These are phyloP conservation scores for Drosophila vallismaia DNA, from an alignment of 2,888 invertebrate species.

Conservation along the genomic window DNA sequence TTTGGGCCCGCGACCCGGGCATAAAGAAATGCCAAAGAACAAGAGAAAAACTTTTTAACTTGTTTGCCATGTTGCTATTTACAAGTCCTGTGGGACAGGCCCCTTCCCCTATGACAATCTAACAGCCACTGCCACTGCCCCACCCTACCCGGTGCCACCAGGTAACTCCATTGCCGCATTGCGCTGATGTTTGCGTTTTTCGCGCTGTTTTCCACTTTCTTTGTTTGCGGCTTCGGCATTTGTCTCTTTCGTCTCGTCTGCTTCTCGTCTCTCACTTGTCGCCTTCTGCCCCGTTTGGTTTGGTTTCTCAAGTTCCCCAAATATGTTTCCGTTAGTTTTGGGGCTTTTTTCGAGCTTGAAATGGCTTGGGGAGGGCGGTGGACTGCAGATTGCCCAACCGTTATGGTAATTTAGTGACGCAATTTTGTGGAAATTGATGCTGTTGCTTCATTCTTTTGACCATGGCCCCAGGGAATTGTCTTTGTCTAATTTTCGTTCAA, in stretches of 20 bases:
- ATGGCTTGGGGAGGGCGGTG: neutral
- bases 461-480: slow-evolving; percentile 3
- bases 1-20: slow-evolving; percentile 71
- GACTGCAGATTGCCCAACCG: slow-evolving; percentile 36
- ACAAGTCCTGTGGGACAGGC: slow-evolving; percentile 81
- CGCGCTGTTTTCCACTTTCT: slow-evolving; percentile 41
- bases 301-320: slow-evolving; percentile 59
- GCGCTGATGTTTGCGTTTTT: slow-evolving; percentile 75
- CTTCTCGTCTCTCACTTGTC: slow-evolving; percentile 56
- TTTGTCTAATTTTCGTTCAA: slow-evolving; percentile 24
- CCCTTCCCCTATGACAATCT: slow-evolving; percentile 20
- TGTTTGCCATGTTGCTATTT: slow-evolving; percentile 82
- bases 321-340: slow-evolving; percentile 67
- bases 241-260: slow-evolving; percentile 38
- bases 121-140: neutral
- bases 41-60: slow-evolving; percentile 80
- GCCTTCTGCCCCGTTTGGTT: slow-evolving; percentile 50
- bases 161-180: slow-evolving; percentile 72
- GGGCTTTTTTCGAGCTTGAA: slow-evolving; percentile 1
- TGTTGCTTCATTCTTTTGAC: slow-evolving; percentile 38
- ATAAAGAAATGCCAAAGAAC: slow-evolving; percentile 73
- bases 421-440: slow-evolving; percentile 82
- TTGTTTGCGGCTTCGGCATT: slow-evolving; percentile 41
- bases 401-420: slow-evolving; percentile 82
- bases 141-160: slow-evolving; percentile 30